Evolutionary conservation across 2,888 invertebrate species (phyloP), one percentile per base, ranked within the genome.

Genomic region (Scaptomyza flava): DNA sequence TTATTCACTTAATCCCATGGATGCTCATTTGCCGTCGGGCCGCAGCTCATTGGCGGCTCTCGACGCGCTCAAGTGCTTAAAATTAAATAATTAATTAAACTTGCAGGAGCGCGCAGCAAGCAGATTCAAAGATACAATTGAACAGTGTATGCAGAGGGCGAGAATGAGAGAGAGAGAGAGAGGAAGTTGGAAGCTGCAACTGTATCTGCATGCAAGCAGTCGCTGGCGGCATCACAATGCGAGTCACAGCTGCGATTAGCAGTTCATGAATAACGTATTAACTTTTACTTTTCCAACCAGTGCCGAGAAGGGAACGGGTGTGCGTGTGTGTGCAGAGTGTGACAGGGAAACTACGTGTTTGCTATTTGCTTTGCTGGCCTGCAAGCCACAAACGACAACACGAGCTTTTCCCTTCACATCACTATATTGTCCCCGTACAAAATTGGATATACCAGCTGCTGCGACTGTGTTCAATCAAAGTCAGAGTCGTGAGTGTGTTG

Each of bases 241-340:
- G 72, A 83, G 88, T 88, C 88, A 89, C 89, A 88, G 87, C 86
- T 87, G 87, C 75, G 79, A 77, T 89, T 85, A 89, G 88, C 83
- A 87, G 80, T 83, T 89, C 88, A 89, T 89, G 89, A 89, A 89
- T 89, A 89, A 82, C 79, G 81, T 88, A 89, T 87, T 89, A 89
- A 83, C 88, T 88, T 79, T 87, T 80, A 73, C 75, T 75, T 79
- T 80, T 68, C 68, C 72, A 64, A 62, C 60, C 47, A 47, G 36
- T 43, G 38, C 41, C n/a, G 36, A 12, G 43, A 27, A 17, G 33
- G 12, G 8, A 23, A 7, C 31, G 14, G 46, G 50, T 14, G 38
- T 36, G 38, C 8, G 14, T 41, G 41, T 17, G 41, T 41, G 41
- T 34, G 38, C n/a, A 14, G 36, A n/a, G 1, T 36, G 34, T 36